phyloP scores from a whole-genome alignment of 2,113 vertebrate species.

The Columba livia region DNA sequence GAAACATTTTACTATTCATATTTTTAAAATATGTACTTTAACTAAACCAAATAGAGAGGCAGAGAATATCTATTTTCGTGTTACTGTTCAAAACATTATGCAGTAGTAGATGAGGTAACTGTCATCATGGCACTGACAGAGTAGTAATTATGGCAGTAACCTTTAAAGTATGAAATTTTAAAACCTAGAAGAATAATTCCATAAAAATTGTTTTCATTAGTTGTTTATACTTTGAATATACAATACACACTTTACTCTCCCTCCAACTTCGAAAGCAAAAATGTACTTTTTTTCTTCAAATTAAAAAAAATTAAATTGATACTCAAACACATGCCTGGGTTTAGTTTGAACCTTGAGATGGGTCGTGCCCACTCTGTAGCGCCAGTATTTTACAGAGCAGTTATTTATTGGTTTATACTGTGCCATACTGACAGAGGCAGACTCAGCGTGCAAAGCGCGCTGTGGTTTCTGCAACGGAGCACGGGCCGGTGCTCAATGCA shows the following conservation, averaged over 20 bases:
- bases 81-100: not conserved
- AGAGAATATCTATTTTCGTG: not conserved
- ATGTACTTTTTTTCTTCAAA: not conserved
- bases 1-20: not conserved
- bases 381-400: not conserved
- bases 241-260: not conserved
- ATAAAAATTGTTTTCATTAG: not conserved
- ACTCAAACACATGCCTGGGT: not conserved
- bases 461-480: not conserved
- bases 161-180: not conserved
- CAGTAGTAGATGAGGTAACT: not conserved
- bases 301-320: not conserved
- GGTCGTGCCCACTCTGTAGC: not conserved
- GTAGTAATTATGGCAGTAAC: not conserved
- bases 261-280: not conserved
- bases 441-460: not conserved
- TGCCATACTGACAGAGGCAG: not conserved
- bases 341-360: not conserved
- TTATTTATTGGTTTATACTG: not conserved
- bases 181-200: not conserved
- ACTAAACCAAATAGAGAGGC: not conserved
- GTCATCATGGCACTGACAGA: not conserved
- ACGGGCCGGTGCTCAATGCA: fast-evolving
- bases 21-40: not conserved
- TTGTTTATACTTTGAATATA: not conserved